Evolutionary conservation across 2,797 vertebrate genomes (phyloP).

Genomic region (Aythya fuligula): DNA sequence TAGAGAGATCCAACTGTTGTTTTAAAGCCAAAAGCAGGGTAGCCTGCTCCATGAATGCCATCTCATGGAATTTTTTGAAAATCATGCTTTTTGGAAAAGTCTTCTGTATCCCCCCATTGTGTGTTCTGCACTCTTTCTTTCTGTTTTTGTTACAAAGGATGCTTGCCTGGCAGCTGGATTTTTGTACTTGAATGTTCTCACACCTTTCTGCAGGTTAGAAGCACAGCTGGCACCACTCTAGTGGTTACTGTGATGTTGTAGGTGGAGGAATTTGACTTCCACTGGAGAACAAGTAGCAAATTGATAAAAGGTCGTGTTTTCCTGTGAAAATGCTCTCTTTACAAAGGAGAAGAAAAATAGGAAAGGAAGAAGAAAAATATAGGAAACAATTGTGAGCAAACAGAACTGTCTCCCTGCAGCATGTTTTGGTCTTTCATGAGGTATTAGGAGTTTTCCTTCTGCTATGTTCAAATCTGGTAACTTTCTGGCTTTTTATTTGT

Average conservation of each 20-base stretch:
- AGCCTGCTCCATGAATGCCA: neutral
- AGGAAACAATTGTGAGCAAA: neutral
- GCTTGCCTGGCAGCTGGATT: neutral
- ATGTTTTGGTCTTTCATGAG: neutral
- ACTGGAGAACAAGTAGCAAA: neutral
- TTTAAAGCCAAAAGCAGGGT: neutral
- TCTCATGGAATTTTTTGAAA: constrained; percentile 7
- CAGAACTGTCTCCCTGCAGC: neutral
- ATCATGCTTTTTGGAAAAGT: neutral
- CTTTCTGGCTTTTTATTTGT: constrained; percentile 40
- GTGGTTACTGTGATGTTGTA: neutral
- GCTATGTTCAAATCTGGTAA: neutral
- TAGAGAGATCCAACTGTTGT: constrained; percentile 6
- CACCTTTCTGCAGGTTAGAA: neutral
- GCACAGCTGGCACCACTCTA: neutral
- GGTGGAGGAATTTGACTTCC: neutral
- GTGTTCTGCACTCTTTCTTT: neutral
- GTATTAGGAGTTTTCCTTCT: neutral
- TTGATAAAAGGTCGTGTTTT: neutral
- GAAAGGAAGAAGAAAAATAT: neutral
- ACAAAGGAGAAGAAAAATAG: neutral
- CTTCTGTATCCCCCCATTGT: neutral
- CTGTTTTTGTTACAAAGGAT: neutral
- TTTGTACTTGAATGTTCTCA: neutral
- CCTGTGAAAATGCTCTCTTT: neutral